Evolutionary conservation across 2,113 vertebrate genomes (phyloP), one percentile per base, ranked within the genome.

Genomic region (Fregetta grallaria): DNA sequence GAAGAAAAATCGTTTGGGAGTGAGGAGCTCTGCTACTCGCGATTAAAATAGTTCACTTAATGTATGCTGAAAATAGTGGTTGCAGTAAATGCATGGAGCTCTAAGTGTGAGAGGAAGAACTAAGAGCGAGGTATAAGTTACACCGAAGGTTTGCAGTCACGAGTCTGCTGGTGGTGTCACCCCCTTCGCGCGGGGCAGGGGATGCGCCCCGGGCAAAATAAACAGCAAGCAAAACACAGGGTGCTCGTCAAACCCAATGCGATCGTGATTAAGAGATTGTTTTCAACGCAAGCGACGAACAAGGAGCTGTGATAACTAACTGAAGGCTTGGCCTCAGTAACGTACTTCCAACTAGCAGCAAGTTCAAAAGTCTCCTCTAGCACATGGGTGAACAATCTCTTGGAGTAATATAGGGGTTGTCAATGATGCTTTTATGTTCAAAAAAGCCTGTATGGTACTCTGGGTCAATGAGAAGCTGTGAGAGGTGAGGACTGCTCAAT

Each of bases 341-440:
- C 44, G 38, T 49, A 47, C 92, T 85, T 92, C 95, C 97, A 97
- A 98, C 97, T 97, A 98, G 96, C 88, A 27, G 77, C 56, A 71
- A 94, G 90, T 94, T 92, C 90, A 74, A 92, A 95, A 89, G 85
- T 59, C 77, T 94, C 81, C 84, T 93, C 91, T 93, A 97, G 96
- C 97, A 97, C 94, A 96, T 75, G 95, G 94, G 95, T 96, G 97
- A 98, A 96, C 96, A 97, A 90, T 79, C 93, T 97, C 92, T 96
- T 86, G 92, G 96, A 97, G 94, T 97, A 97, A 97, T 96, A 93
- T 58, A 94, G 92, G 95, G 96, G 92, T 94, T 97, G 97, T 98
- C 97, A 94, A 97, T 98, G 96, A 95, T 88, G 97, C 97, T 98
- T 98, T 98, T 88, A 98, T 98, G 98, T 98, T 98, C 95, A 97